A percentile compares a stretch with the other conserved stretches of the same genome.
phyloP scores from a whole-genome alignment of 92 coral and sea anemone genomes.

The Porites cylindrica region DNA sequence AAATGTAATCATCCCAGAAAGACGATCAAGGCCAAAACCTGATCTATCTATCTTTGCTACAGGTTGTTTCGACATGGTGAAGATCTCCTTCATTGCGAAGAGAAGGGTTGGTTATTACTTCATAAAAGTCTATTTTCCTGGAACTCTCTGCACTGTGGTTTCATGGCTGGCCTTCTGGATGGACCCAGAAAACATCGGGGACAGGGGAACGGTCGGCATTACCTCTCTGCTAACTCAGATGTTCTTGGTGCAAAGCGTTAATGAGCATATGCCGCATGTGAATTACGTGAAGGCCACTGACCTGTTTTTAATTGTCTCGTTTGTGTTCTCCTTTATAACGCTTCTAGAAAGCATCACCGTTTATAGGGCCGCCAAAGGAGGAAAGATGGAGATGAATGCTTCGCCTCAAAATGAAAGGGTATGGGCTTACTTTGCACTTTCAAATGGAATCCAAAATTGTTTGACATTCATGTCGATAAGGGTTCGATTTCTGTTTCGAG shows the following conservation, averaged over 20 bases:
- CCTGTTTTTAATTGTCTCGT: slow-evolving; percentile 70
- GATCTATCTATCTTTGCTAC: no score
- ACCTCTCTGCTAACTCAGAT: slow-evolving; percentile 75
- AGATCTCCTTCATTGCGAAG: neutral
- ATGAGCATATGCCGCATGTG: slow-evolving; percentile 69
- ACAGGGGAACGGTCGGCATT: slow-evolving; percentile 51
- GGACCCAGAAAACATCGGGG: slow-evolving; percentile 62
- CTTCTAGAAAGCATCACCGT: slow-evolving; percentile 66
- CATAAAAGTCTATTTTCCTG: slow-evolving; percentile 67
- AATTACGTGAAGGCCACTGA: slow-evolving; percentile 82
- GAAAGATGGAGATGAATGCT: no score
- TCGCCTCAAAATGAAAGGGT: no score
- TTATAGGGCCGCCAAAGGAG: slow-evolving; percentile 11
- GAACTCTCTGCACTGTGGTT: slow-evolving; percentile 59
- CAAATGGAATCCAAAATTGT: no score
- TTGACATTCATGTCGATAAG: no score
- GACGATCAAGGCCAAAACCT: no score
- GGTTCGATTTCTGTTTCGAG: no score
- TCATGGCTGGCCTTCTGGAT: slow-evolving; percentile 88
- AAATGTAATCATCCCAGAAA: no score
- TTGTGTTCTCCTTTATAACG: slow-evolving; percentile 71
- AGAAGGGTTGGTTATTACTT: slow-evolving; percentile 69
- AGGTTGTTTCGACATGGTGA: no score
- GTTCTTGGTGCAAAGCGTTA: slow-evolving; percentile 72
- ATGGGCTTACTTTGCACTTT: no score